phyloP scores from a whole-genome alignment of 2,113 vertebrate genomes.

The Prunella fulvescens region DNA sequence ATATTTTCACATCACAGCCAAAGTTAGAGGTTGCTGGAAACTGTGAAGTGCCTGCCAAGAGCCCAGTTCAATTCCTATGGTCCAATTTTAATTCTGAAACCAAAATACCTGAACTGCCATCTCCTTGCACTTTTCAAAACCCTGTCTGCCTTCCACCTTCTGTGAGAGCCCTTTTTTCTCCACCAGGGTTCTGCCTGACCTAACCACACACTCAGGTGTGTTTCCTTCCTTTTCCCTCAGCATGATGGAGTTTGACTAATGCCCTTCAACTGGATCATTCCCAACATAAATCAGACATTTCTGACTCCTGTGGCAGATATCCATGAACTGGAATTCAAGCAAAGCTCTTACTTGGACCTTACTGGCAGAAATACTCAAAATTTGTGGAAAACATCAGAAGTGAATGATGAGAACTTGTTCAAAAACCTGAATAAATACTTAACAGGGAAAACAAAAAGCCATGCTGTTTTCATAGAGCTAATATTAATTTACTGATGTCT shows the following conservation, averaged over 20 bases:
- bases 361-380: neutral
- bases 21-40: neutral
- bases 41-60: neutral
- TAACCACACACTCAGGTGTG: neutral
- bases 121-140: neutral
- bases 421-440: constrained; percentile 38
- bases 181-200: neutral
- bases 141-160: neutral
- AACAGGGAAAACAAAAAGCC: constrained; percentile 10
- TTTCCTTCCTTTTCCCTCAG: neutral
- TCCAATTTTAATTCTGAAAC: neutral
- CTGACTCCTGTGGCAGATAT: neutral
- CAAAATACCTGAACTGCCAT: constrained; percentile 4
- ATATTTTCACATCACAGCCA: neutral
- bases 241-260: neutral
- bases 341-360: neutral
- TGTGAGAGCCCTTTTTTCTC: neutral
- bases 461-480: neutral
- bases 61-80: neutral
- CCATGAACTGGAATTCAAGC: neutral
- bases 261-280: neutral
- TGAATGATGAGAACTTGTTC: neutral
- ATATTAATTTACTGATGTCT: constrained; percentile 55
- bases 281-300: neutral
- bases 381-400: neutral